Base-by-base conservation (phyloP, 2,797 vertebrate species). In the Notolabrus celidotus region DNA sequence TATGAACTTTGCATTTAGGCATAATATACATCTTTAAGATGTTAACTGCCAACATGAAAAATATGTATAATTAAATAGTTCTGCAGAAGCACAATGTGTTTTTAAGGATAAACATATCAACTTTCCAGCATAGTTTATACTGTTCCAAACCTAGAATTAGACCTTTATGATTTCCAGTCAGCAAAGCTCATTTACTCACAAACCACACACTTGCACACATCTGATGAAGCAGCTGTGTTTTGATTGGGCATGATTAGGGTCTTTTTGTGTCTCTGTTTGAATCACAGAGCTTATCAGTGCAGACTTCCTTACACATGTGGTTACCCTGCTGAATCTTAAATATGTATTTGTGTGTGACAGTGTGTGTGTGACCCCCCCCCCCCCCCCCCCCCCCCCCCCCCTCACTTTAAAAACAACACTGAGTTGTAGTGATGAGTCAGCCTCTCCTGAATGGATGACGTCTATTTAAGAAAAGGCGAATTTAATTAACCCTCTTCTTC, bases 201-300 rank as follows among this genome's bases (percentile, higher is more conserved):
- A n/a, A n/a, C n/a, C 57, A 53, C 45, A 56, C 55, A 41, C 39
- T 11, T 25, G 68, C 70, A 63, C 70, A 63, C 71, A 74, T 72
- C 55, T 25, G 69, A 69, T 52, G 60, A 49, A 74, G 82, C 90
- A 91, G 89, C 89, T 90, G 89, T 86, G 84, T 85, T 88, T 82
- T 88, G 76, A 83, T 91, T 80, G 57, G n/a, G 43, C 55, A 23
- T 78, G 76, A 87, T 90, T 82, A 69, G 65, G 81, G 74, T 81
- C 74, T 85, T 78, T 86, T 77, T 77, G 71, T 83, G 78, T 74
- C 67, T 80, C 67, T 1, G 49, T 77, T 80, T 86, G 83, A 87
- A 76, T 86, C 80, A 69, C 55, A 61, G 65, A 72, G 52, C 63
- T 84, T 67, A 83, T 84, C 77, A 64, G 34, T 15, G 38, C 54